Evolutionary conservation across 1,140 invertebrate species (phyloP), one percentile per base, ranked within the genome.

Genomic region (Drosophila pandora): DNA sequence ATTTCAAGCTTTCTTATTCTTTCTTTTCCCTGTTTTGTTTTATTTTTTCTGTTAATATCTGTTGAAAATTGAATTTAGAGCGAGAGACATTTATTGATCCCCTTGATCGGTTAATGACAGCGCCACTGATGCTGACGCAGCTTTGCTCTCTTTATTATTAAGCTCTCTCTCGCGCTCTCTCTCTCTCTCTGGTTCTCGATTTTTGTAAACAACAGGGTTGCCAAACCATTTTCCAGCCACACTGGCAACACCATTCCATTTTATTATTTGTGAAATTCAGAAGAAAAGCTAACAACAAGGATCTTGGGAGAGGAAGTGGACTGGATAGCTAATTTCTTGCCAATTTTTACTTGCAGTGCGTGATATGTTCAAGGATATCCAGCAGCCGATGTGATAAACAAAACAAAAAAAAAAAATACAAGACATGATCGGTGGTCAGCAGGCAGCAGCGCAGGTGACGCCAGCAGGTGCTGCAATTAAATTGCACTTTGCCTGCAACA

Each of bases 191-290:
- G 3, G 34, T 12, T 78, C 58, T 43, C 39, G n/a, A 43, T 43
- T 37, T 13, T 43, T 13, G 43, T 22, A 22, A 47, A 47, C 41
- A 47, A 47, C 43, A 47, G 43, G 2, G 43, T 47, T 47, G 43
- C 43, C 43, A 47, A 47, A 9, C 21, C 2, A 3, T 4, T 63
- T 74, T 84, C 61, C 54, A 78, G 52, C 59, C 65, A 50, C 45
- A 76, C 47, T 82, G 83, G 83, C 74, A 88, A 53, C 83, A 21
- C 83, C 65, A 47, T 63, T 56, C 47, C 17, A 60, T 55, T 65
- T 76, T 60, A 23, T 76, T 60, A 71, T 82, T 87, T 87, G 82
- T 85, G 82, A 87, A 85, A 85, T 82, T 88, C 54, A 62, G 21
- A 52, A 65, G 2, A 45, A 47, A 54, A 48, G 28, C 61, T 61